Percentiles rank a stretch among this genome's conserved stretches.
These are phyloP conservation scores for Brachionus calyciflorus DNA, from an alignment of 1,140 invertebrate species.

Conservation along the genomic window DNA sequence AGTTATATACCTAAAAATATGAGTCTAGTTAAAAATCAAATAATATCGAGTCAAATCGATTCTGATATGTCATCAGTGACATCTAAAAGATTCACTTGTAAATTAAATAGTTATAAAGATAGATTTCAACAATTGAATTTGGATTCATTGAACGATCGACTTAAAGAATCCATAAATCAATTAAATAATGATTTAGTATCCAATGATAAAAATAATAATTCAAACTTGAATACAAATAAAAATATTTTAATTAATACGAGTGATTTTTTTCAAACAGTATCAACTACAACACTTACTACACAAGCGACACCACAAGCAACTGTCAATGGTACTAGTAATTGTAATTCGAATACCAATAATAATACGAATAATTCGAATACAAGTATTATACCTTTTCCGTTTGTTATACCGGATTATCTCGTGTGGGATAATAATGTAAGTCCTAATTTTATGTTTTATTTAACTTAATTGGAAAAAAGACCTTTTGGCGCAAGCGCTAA, in stretches of 20 bases:
- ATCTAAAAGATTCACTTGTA: not conserved
- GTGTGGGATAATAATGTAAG: slow-evolving; percentile 41
- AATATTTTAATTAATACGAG: slow-evolving; percentile 13
- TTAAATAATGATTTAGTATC: slow-evolving; percentile 2
- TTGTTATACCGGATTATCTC: slow-evolving; percentile 34
- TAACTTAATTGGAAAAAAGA: too few relatives aligned
- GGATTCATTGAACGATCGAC: not conserved
- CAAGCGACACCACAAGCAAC: too few relatives aligned
- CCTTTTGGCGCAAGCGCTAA: too few relatives aligned
- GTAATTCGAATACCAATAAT: not conserved
- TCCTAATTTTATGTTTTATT: not conserved
- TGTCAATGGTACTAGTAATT: too few relatives aligned
- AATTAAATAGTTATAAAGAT: slow-evolving; percentile 33
- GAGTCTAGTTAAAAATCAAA: not conserved
- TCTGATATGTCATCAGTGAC: not conserved
- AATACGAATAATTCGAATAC: not conserved
- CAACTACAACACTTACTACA: not conserved
- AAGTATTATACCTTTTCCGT: not conserved
- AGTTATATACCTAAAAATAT: slow-evolving; percentile 30
- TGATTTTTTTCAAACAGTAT: slow-evolving; percentile 20
- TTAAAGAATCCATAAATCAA: slow-evolving; percentile 26
- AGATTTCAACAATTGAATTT: slow-evolving; percentile 8
- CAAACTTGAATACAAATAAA: not conserved
- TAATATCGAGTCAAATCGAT: not conserved
- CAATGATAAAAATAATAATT: slow-evolving; percentile 31